Base-by-base conservation (phyloP, 2,113 vertebrate genomes). In the Morone chrysops region DNA sequence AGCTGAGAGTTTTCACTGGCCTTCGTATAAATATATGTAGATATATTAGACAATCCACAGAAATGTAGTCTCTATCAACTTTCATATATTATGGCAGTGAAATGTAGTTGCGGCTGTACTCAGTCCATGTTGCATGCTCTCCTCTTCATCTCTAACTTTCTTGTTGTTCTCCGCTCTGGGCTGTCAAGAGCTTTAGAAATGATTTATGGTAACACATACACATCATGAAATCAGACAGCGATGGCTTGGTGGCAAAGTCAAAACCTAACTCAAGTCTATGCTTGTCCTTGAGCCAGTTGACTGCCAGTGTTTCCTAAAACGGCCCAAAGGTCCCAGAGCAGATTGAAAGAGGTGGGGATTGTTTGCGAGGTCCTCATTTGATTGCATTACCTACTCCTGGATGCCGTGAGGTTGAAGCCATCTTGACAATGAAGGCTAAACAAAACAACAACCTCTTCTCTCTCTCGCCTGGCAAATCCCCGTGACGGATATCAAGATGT, bases 351-450 rank as follows among this genome's bases (percentile, higher is more conserved):
- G 69, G 56, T 48, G 53, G 47, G 16, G 4, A 16, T 41, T 81
- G 75, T 77, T 80, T 82, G 72, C 56, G 70, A 70, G 76, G 75
- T 81, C 84, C 47, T 83, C 79, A 83, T 89, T 90, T 94, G 92
- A 93, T 94, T 91, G 92, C 89, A 93, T 94, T 91, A 93, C 71
- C 85, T 81, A 47, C 53, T 71, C 87, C 84, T 86, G 66, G 86
- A 79, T 84, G 85, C 85, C 36, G 41, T 3, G 53, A 86, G 92
- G 89, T 90, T 88, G 90, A 90, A 91, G 86, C 92, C 88, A 92
- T 94, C 89, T 81, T 84, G 80, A 89, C 86, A 36, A 94, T 92
- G 88, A 92, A 82, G 84, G 85, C 89, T 60, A 51, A 90, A 89
- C 83, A 78, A 80, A 90, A 90, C 89, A 87, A 84, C 86, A 80